These are phyloP conservation scores for Hypomecis punctinalis DNA, from an alignment of 2,888 invertebrate genomes.

Conservation along the genomic window DNA sequence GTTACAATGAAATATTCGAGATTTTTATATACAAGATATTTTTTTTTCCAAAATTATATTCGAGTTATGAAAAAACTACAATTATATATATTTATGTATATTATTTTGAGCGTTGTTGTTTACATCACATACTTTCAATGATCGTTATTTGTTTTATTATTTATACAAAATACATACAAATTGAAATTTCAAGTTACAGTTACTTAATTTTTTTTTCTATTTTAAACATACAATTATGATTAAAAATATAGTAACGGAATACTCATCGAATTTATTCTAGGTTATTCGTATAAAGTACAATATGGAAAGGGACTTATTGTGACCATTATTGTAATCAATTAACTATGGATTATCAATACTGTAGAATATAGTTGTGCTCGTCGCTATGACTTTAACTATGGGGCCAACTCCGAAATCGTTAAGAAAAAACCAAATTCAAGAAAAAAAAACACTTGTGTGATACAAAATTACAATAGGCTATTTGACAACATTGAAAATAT, in stretches of 20 bases:
- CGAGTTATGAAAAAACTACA: slow-evolving; percentile 7
- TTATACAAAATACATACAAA: slow-evolving; percentile 11
- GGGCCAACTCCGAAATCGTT: background rate
- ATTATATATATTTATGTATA: background rate
- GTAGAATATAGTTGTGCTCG: too few species aligned
- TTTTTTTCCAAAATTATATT: slow-evolving; percentile 7
- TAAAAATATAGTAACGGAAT: slow-evolving; percentile 6
- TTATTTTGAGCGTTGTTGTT: slow-evolving; percentile 17
- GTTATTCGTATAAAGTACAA: background rate
- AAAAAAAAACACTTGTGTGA: too few species aligned
- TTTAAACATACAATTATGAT: slow-evolving; percentile 1
- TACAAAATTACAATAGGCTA: too few species aligned
- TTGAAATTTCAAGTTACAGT: slow-evolving; percentile 2
- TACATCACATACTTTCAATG: slow-evolving; percentile 14
- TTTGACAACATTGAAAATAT: too few species aligned
- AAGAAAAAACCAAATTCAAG: background rate
- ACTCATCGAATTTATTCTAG: background rate
- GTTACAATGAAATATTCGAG: slow-evolving; percentile 5
- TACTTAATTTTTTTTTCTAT: background rate
- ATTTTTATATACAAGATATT: background rate
- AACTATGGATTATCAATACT: too few species aligned
- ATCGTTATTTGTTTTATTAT: slow-evolving; percentile 1
- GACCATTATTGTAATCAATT: background rate
- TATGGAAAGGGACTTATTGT: background rate
- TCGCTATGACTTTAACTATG: background rate